Percentiles rank a stretch among this genome's conserved stretches.
Evolutionary conservation across 2,113 vertebrate genomes (phyloP).

Genomic region (Actenoides hombroni): DNA sequence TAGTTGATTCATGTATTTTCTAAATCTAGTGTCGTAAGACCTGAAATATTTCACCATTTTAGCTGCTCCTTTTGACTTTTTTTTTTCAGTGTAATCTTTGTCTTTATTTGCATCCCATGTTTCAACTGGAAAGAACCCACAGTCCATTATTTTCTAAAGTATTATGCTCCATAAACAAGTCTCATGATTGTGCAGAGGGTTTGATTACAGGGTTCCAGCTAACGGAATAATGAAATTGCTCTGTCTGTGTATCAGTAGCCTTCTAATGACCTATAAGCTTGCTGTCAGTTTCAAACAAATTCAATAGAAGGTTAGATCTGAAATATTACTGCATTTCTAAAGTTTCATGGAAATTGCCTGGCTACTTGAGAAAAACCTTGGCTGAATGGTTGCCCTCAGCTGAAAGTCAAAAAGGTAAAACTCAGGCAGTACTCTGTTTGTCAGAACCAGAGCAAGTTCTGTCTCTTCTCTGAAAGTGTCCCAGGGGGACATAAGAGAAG

Average conservation of each 20-base stretch:
- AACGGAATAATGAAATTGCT: slow-evolving; percentile 60
- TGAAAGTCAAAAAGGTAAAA: background rate
- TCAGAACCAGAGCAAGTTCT: background rate
- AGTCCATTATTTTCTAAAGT: slow-evolving; percentile 25
- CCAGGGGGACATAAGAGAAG: background rate
- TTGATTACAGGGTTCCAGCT: slow-evolving; percentile 60
- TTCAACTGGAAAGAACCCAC: background rate
- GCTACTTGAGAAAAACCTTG: background rate
- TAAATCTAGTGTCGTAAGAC: background rate
- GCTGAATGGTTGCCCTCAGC: background rate
- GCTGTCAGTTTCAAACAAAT: slow-evolving; percentile 44
- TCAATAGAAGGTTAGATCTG: slow-evolving; percentile 7
- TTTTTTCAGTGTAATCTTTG: background rate
- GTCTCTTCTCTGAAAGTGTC: background rate
- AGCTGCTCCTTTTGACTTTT: background rate
- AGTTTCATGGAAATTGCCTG: background rate
- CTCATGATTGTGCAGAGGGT: slow-evolving; percentile 21
- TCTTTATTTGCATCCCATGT: background rate
- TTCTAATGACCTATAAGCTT: slow-evolving; percentile 48
- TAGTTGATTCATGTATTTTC: background rate
- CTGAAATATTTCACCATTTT: background rate
- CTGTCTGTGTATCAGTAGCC: slow-evolving; percentile 46
- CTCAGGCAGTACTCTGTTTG: background rate
- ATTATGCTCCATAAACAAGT: slow-evolving; percentile 34
- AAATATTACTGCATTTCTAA: slow-evolving; percentile 35